Base-by-base conservation (phyloP, 2,888 invertebrate genomes). In the Sisyra terminalis region DNA sequence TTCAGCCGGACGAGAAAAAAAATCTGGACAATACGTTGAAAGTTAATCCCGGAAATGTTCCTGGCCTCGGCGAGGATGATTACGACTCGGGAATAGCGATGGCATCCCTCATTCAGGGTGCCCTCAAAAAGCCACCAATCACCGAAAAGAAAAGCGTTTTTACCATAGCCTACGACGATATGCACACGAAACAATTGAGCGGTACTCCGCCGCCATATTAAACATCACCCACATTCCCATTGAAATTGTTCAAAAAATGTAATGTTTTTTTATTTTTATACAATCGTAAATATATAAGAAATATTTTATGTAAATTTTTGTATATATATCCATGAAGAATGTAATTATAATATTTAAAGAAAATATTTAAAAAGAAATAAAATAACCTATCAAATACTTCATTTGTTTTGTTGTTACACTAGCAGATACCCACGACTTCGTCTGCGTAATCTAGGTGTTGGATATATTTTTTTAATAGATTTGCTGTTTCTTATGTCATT, bases 111-210 rank as follows among this genome's bases (percentile, higher is more conserved):
- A 56, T 66, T 46, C 59, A 60, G 34, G 66, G 66, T 17, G 70
- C 73, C 53, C 68, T 72, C 7, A 71, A 72, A 47, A 66, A 77
- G 47, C 70, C 79, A 52, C 73, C 77, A 13, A 79, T 79, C 46
- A 76, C 79, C 3, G 88, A 89, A 54, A 92, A 90, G 65, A 89
- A 90, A 57, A 90, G 89, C 57, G 80, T 92, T 18, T 92, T 92
- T 55, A 88, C 88, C 6, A 92, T 92, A 50, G 89, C 89, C 1
- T 92, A 90, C 56, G 86, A 85, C 54, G 89, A 89, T 54, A 85
- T 90, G 53, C 82, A 86, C 50, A 88, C 87, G 1, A 81, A 81
- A 54, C 83, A 85, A 55, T 66, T 88, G 43, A 86, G 83, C 57
- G 79, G 79, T 52, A 78, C 82, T 5, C 81, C 84, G 35, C 81